These are phyloP conservation scores for Mionectes macconnelli DNA, from an alignment of 2,113 vertebrate genomes.

Conservation along the genomic window DNA sequence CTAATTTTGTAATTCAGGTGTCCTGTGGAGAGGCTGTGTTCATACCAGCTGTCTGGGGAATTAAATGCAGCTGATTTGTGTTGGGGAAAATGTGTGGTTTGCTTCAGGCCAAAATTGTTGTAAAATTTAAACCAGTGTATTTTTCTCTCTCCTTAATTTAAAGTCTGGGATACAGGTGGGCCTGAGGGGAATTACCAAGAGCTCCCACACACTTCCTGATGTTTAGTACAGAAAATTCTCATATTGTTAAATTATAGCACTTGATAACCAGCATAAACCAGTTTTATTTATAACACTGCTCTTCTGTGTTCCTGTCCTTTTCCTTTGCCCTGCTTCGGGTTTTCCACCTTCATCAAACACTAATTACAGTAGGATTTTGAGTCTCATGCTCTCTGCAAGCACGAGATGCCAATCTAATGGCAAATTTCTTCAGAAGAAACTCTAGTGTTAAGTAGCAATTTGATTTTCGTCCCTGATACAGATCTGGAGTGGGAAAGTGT, in stretches of 20 bases:
- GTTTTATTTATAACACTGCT: slow-evolving; percentile 2
- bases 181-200: slow-evolving; percentile 30
- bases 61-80: slow-evolving; percentile 70
- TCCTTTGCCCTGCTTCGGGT: not conserved
- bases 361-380: not conserved
- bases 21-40: slow-evolving; percentile 67
- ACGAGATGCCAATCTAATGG: not conserved
- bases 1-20: slow-evolving; percentile 73
- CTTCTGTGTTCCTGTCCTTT: not conserved
- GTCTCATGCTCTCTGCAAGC: not conserved
- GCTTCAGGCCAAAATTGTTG: slow-evolving; percentile 63
- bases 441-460: slow-evolving; percentile 3
- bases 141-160: slow-evolving; percentile 60
- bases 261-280: not conserved
- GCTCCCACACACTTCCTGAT: not conserved
- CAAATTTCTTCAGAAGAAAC: slow-evolving; percentile 1
- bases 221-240: slow-evolving; percentile 2
- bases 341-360: not conserved
- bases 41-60: slow-evolving; percentile 68
- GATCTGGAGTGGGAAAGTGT: not conserved
- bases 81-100: slow-evolving; percentile 65
- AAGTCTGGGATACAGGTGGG: slow-evolving; percentile 43
- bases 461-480: not conserved
- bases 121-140: slow-evolving; percentile 68
- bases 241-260: slow-evolving; percentile 18